Percentiles rank a stretch among this genome's conserved stretches.
These are phyloP conservation scores for Hirtodrosophila confusa DNA, from an alignment of 2,888 invertebrate genomes.

Conservation along the genomic window DNA sequence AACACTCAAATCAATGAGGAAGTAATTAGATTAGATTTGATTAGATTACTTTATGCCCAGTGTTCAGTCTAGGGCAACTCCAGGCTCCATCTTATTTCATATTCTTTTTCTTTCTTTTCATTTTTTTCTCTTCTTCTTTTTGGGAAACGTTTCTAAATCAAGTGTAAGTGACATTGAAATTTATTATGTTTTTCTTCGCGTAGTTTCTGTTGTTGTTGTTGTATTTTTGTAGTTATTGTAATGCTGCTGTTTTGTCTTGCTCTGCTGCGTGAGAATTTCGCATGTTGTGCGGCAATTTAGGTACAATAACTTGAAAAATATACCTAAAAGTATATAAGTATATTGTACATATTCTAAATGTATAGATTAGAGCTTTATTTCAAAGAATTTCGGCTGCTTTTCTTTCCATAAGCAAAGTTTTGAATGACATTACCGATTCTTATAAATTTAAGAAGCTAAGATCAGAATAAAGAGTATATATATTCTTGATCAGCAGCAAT, in stretches of 20 bases:
- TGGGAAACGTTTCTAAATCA: conserved; percentile 65
- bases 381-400: too few relatives aligned
- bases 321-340: conserved; percentile 1
- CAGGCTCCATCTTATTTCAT: conserved; percentile 5
- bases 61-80: conserved; percentile 6
- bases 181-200: conserved; percentile 49
- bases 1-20: conserved; percentile 67
- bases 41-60: conserved; percentile 25
- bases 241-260: conserved; percentile 53
- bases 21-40: conserved; percentile 64
- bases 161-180: conserved; percentile 80
- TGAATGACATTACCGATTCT: too few relatives aligned
- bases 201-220: conserved; percentile 19
- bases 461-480: too few relatives aligned
- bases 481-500: too few relatives aligned
- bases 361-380: not conserved
- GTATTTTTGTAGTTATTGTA: conserved; percentile 24
- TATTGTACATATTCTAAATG: not conserved
- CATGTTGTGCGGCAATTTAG: too few relatives aligned
- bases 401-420: too few relatives aligned
- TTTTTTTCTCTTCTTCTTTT: conserved; percentile 6
- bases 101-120: conserved; percentile 1
- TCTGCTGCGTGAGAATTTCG: conserved; percentile 76
- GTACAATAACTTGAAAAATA: conserved; percentile 13
- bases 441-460: too few relatives aligned